phyloP scores from a whole-genome alignment of 37 sponge, comb jelly and placozoan genomes.

The Amphimedon queenslandica region DNA sequence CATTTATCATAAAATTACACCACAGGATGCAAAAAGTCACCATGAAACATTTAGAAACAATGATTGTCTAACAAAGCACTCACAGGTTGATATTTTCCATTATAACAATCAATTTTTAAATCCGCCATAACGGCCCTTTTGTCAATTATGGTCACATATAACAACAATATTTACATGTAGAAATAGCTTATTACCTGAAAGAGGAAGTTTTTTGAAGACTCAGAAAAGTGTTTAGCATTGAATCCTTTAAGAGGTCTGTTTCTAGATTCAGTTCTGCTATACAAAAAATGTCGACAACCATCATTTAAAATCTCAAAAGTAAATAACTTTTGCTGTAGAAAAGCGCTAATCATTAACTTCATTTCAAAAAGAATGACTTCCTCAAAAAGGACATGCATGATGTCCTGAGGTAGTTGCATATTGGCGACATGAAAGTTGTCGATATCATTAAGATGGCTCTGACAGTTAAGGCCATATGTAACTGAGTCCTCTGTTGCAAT shows the following conservation, averaged over 20 bases:
- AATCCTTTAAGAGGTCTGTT: conserved; percentile 15
- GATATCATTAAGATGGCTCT: conserved; percentile 26
- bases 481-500: conserved; percentile 9
- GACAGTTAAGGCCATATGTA: conserved; percentile 32
- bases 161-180: no score
- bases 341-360: conserved; percentile 8
- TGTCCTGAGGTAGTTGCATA: conserved; percentile 38
- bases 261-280: conserved; percentile 8
- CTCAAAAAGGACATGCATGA: conserved; percentile 52
- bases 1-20: no score
- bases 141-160: no score
- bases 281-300: conserved; percentile 17
- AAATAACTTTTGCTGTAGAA: conserved; percentile 16
- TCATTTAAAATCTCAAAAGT: conserved; percentile 22
- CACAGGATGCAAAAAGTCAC: no score
- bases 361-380: conserved; percentile 20
- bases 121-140: no score
- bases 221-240: not conserved
- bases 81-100: no score
- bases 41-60: no score
- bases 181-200: not conserved
- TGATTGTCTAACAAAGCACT: no score
- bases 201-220: not conserved
- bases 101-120: no score
- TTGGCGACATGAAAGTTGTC: conserved; percentile 42